Base-by-base conservation (phyloP, 92 coral and sea anemone species). In the Heteractis magnifica region DNA sequence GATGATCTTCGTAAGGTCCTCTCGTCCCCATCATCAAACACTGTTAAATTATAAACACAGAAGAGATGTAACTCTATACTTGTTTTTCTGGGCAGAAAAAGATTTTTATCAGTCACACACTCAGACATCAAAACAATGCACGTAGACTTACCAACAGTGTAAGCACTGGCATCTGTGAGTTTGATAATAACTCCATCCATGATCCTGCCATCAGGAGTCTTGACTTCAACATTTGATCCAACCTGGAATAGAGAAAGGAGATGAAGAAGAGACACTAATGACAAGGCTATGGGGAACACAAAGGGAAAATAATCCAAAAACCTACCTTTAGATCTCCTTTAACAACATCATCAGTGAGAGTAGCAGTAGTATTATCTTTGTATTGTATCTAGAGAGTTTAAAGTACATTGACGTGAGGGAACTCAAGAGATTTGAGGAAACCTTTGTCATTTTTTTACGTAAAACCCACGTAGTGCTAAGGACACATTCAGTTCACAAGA, bases 21-120 rank as follows among this genome's bases (percentile, higher is more conserved):
- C 81, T 96, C 99, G 83, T 96, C 99, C 56, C 99, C 99, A 94
- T 96, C 99, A 86, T 96, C 99, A 77, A 96, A 96, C 56, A 96
- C 99, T 95, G 77, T 49, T 7, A 49, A 79, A 51, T 78, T 50
- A 77, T 55, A 80, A 77, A 81, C 75, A 83, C 18, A 84, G 56
- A 50, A 49, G 6, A 10, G 55, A 48, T 81, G 86, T 79, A 79
- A 91, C 82, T 52, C 52, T 55, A 86, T 23, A 51, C 85, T 80
- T 87, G 65, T 87, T 84, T 70, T 73, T 71, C 19, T 49, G 74
- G 44, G 34, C 60, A 65, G 73, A 75, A 77, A 16, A 44, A 59
- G 12, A 44, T 14, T 13, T 78, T 78, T 78, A 52, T 56, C 70
- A 9, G 14, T 12, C 41, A 77, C 81, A 56, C 10, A 56, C 65